These are phyloP conservation scores for Trichacis sp. DNA, from an alignment of 2,888 invertebrate species.

Conservation along the genomic window DNA sequence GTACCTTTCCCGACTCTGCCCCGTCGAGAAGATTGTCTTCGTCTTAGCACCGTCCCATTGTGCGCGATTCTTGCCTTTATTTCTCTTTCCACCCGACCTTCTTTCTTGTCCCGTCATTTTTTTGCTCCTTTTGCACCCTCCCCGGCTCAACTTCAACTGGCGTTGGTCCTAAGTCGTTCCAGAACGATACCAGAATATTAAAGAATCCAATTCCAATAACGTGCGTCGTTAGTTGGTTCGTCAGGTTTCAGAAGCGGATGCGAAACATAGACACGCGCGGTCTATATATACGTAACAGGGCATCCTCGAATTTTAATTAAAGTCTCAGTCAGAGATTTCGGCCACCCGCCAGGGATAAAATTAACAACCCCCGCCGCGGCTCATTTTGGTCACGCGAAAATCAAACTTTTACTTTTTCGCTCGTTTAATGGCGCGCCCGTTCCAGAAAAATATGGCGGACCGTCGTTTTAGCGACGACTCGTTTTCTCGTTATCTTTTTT, in stretches of 20 bases:
- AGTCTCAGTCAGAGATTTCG: slow-evolving; percentile 45
- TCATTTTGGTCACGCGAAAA: slow-evolving; percentile 58
- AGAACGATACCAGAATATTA: slow-evolving; percentile 35
- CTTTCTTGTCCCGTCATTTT: slow-evolving; percentile 1
- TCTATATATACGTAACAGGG: not conserved
- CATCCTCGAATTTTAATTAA: slow-evolving; percentile 53
- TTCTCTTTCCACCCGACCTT: slow-evolving; percentile 19
- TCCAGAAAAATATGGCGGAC: not conserved
- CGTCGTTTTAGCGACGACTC: no score
- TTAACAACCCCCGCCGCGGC: slow-evolving; percentile 53
- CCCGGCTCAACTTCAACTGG: slow-evolving; percentile 11
- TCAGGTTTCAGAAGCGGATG: slow-evolving; percentile 17
- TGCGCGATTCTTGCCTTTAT: slow-evolving; percentile 15
- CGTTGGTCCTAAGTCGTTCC: slow-evolving; percentile 17
- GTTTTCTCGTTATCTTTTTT: no score
- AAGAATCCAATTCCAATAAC: slow-evolving; percentile 46
- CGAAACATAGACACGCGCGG: slow-evolving; percentile 4
- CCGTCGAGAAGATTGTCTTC: slow-evolving; percentile 26
- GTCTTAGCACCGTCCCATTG: slow-evolving; percentile 29
- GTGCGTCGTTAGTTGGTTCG: slow-evolving; percentile 34
- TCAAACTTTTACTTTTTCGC: slow-evolving; percentile 31
- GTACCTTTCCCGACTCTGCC: slow-evolving; percentile 25
- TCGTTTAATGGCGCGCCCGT: not conserved
- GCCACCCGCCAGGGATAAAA: slow-evolving; percentile 56
- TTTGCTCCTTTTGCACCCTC: not conserved